These are phyloP conservation scores for Aspidiotus rigidus DNA, from an alignment of 2,888 invertebrate genomes.

Conservation along the genomic window DNA sequence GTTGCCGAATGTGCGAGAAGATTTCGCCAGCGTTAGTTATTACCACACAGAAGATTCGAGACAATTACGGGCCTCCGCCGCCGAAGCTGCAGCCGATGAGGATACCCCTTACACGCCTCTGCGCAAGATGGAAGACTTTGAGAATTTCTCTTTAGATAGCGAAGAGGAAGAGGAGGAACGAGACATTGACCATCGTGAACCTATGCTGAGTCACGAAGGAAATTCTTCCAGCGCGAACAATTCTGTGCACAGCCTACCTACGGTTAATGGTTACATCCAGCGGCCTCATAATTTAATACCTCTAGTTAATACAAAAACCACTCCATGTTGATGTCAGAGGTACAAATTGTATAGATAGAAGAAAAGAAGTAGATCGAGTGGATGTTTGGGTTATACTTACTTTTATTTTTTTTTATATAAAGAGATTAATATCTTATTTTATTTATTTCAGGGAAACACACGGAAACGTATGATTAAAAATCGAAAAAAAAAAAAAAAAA, in stretches of 20 bases:
- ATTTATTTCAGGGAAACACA: too few species aligned
- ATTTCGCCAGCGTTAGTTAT: conserved; percentile 54
- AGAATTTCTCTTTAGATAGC: conserved; percentile 40
- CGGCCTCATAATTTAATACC: conserved; percentile 30
- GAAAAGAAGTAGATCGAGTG: background rate
- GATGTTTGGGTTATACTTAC: background rate
- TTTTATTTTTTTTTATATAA: too few species aligned
- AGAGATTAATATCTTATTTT: too few species aligned
- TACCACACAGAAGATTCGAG: conserved; percentile 52
- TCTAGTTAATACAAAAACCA: conserved; percentile 32
- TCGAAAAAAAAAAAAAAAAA: too few species aligned
- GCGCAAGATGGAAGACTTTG: conserved; percentile 39
- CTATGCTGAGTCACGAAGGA: conserved; percentile 14
- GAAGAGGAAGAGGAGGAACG: conserved; percentile 39
- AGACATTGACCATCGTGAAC: conserved; percentile 20
- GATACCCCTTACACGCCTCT: conserved; percentile 40
- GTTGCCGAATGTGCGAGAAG: conserved; percentile 52
- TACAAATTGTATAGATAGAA: background rate
- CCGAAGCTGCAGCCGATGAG: conserved; percentile 33
- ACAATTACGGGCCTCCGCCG: conserved; percentile 41
- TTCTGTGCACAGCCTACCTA: conserved; percentile 21
- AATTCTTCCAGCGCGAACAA: conserved; percentile 14
- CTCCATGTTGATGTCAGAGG: conserved; percentile 20
- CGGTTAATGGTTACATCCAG: conserved; percentile 35
- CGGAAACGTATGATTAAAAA: too few species aligned